Percentiles rank a stretch among this genome's conserved stretches.
These are phyloP conservation scores for Boleophthalmus pectinirostris DNA, from an alignment of 2,113 vertebrate genomes.

Conservation along the genomic window DNA sequence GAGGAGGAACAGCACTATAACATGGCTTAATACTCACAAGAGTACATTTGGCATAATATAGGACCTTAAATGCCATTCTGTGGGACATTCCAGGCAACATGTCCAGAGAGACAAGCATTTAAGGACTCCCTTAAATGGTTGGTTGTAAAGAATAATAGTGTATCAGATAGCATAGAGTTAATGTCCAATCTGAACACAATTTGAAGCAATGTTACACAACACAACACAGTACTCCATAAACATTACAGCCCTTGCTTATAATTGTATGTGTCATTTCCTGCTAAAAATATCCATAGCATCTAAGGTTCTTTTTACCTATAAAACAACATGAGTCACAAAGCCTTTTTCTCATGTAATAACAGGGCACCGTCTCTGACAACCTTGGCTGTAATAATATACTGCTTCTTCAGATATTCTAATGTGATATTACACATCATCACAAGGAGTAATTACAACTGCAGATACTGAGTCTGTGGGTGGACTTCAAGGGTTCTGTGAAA, in stretches of 20 bases:
- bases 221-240: background rate
- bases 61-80: no score
- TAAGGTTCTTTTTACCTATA: background rate
- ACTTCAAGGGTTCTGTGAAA: background rate
- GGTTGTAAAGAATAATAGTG: background rate
- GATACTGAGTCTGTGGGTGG: no score
- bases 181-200: background rate
- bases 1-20: no score
- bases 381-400: background rate
- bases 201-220: background rate
- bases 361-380: background rate
- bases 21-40: no score
- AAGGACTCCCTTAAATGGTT: background rate
- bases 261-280: background rate
- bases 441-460: background rate
- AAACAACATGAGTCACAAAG: background rate
- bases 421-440: background rate
- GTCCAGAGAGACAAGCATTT: no score
- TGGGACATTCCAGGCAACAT: no score
- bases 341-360: background rate
- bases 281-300: background rate
- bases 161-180: background rate
- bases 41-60: no score
- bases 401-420: background rate
- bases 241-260: background rate